Evolutionary conservation across 2,113 vertebrate species (phyloP).

Genomic region (Sorex fumeus): DNA sequence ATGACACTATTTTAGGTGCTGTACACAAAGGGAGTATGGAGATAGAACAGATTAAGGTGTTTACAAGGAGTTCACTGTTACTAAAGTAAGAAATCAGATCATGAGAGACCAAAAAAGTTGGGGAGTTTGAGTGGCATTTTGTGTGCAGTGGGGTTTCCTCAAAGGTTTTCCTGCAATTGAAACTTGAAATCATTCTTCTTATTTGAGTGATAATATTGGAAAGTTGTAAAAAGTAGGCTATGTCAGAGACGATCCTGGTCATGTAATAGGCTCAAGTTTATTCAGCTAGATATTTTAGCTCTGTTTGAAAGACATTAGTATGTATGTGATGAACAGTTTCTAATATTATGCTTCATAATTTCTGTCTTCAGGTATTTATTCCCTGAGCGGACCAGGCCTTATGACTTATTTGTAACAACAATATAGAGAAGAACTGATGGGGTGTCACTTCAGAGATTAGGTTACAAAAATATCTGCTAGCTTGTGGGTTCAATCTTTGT

Average conservation of each 20-base stretch:
- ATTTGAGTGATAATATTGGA: constrained; percentile 4
- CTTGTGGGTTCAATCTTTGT: not conserved
- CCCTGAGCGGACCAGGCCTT: not conserved
- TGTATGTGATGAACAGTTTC: not conserved
- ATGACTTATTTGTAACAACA: constrained; percentile 28
- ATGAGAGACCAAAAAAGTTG: not conserved
- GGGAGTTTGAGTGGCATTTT: not conserved
- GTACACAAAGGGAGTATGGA: not conserved
- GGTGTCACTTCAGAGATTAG: not conserved
- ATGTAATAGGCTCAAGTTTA: constrained; percentile 15
- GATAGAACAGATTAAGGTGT: not conserved
- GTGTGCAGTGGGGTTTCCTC: not conserved
- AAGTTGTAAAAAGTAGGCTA: not conserved
- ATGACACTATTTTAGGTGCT: not conserved
- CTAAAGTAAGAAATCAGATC: constrained; percentile 21
- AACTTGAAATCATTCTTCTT: constrained; percentile 44
- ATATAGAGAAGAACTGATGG: not conserved
- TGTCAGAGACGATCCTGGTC: not conserved
- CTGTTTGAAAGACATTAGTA: constrained; percentile 37
- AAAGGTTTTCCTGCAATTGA: not conserved
- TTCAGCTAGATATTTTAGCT: constrained; percentile 30
- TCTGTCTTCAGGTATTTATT: not conserved
- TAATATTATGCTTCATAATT: not conserved
- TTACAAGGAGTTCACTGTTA: not conserved
- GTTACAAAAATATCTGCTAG: constrained; percentile 31